Percentiles rank a stretch among this genome's conserved stretches.
Evolutionary conservation across 2,797 vertebrate species (phyloP).

Genomic region (Sebastes baramenuke): DNA sequence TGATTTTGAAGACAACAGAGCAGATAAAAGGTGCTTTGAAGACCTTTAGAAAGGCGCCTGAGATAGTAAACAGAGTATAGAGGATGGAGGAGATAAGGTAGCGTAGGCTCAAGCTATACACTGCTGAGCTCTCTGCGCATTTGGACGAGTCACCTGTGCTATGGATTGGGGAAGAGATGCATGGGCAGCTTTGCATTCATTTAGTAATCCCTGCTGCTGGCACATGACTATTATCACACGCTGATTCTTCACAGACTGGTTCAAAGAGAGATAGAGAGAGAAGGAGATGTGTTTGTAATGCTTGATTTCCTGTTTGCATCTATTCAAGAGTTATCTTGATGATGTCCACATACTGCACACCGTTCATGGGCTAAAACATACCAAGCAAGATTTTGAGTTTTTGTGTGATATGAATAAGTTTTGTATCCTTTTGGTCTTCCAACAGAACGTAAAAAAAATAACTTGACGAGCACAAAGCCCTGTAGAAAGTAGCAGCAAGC

Average conservation of each 20-base stretch:
- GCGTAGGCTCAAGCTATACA: neutral
- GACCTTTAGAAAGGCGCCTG: neutral
- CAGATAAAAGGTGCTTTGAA: neutral
- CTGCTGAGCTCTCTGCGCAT: neutral
- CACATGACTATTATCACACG: slow-evolving; percentile 39
- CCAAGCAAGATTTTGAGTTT: neutral
- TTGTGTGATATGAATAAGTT: neutral
- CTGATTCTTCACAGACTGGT: slow-evolving; percentile 37
- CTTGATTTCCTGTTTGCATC: neutral
- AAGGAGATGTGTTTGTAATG: neutral
- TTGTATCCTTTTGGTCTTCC: too few relatives aligned
- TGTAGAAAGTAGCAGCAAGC: neutral
- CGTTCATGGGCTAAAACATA: neutral
- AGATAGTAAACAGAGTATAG: neutral
- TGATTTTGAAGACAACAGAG: neutral
- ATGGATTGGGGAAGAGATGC: slow-evolving; percentile 30
- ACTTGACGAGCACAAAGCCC: neutral
- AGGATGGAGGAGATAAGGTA: slow-evolving; percentile 19
- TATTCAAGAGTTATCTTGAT: neutral
- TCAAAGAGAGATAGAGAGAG: slow-evolving; percentile 1
- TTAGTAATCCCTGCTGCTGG: slow-evolving; percentile 56
- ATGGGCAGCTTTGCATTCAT: slow-evolving; percentile 57
- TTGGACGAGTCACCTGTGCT: slow-evolving; percentile 43
- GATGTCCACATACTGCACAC: neutral
- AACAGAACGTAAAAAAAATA: too few relatives aligned